phyloP scores from a whole-genome alignment of 2,113 vertebrate genomes.

The Laterallus jamaicensis region DNA sequence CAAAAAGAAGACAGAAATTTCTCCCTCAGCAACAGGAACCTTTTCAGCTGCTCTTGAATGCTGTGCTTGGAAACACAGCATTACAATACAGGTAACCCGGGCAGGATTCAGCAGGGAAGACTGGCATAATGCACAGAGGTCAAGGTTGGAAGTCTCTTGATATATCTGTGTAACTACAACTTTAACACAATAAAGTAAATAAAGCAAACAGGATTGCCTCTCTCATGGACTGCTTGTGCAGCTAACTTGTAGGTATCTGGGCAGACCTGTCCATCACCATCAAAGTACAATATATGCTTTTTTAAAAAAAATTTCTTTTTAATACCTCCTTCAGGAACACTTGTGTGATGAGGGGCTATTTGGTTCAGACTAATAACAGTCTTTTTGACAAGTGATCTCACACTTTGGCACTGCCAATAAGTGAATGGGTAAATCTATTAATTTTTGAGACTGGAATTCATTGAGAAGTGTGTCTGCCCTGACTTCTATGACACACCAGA shows the following conservation, averaged over 20 bases:
- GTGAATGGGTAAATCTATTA: not conserved
- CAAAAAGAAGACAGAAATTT: not conserved
- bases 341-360: not conserved
- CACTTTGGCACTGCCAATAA: not conserved
- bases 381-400: not conserved
- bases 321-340: not conserved
- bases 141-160: not conserved
- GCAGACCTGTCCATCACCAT: not conserved
- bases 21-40: not conserved
- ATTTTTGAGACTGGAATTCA: not conserved
- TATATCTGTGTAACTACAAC: not conserved
- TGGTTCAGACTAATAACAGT: not conserved
- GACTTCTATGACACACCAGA: not conserved
- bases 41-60: not conserved
- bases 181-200: not conserved
- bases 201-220: not conserved
- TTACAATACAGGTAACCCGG: not conserved
- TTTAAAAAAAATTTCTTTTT: not conserved
- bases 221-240: not conserved
- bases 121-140: rapidly evolving
- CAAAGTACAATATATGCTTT: rapidly evolving
- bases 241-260: not conserved
- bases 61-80: not conserved
- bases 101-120: not conserved
- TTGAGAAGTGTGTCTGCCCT: not conserved